phyloP scores from a whole-genome alignment of 2,797 vertebrate species.

The Oryzias sinensis region DNA sequence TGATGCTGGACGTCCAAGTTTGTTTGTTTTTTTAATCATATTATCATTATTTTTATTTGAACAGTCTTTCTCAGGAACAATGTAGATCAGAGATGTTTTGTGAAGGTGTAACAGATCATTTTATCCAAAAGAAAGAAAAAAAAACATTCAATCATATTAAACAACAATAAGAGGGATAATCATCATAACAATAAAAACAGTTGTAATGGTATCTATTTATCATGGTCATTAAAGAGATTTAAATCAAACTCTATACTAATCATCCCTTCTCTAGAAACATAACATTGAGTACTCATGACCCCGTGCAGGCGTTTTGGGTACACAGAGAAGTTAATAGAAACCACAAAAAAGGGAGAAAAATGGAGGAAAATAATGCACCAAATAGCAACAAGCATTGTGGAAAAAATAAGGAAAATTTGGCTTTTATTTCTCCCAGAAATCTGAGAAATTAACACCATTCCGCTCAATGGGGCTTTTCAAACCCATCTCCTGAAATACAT shows the following conservation, averaged over 20 bases:
- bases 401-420: constrained; percentile 68
- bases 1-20: constrained; percentile 28
- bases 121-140: constrained; percentile 65
- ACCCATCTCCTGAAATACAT: constrained; percentile 68
- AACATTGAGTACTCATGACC: constrained; percentile 60
- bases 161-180: constrained; percentile 72
- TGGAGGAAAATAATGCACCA: constrained; percentile 56
- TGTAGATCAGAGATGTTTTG: constrained; percentile 55
- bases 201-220: constrained; percentile 72
- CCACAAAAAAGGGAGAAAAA: constrained; percentile 61
- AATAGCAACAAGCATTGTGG: constrained; percentile 61
- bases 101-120: constrained; percentile 61
- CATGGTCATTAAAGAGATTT: constrained; percentile 70
- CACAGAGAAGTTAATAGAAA: constrained; percentile 63
- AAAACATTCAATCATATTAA: constrained; percentile 70
- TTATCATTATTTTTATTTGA: constrained; percentile 34
- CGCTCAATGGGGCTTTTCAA: constrained; percentile 48
- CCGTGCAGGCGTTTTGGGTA: constrained; percentile 53
- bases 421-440: constrained; percentile 75
- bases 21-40: constrained; percentile 24
- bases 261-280: constrained; percentile 53
- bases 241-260: constrained; percentile 63
- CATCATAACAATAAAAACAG: constrained; percentile 73
- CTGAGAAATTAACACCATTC: constrained; percentile 77
- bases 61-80: constrained; percentile 63